phyloP scores from a whole-genome alignment of 2,113 vertebrate species.

The Notarius quadriscutis region DNA sequence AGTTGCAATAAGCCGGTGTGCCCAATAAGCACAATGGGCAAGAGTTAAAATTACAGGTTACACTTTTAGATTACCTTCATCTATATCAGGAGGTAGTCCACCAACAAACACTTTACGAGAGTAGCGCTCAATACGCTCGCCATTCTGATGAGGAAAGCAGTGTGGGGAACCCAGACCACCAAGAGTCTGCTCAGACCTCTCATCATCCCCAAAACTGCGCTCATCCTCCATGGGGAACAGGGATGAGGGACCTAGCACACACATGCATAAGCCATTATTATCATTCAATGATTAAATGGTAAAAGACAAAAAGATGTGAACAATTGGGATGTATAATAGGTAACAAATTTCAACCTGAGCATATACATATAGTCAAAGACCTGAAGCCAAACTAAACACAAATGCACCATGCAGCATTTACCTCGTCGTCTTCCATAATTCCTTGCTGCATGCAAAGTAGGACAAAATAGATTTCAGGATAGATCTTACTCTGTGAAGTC shows the following conservation, averaged over 20 bases:
- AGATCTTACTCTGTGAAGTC: neutral
- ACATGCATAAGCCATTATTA: conserved; percentile 11
- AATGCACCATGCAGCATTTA: conserved; percentile 69
- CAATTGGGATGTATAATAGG: neutral
- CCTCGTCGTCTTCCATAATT: conserved; percentile 99
- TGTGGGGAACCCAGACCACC: conserved; percentile 91
- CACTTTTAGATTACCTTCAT: conserved; percentile 82
- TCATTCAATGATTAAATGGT: neutral
- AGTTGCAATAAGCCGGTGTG: neutral
- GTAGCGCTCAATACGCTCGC: conserved; percentile 92
- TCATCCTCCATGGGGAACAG: conserved; percentile 98
- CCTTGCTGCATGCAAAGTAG: conserved; percentile 98
- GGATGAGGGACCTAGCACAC: conserved; percentile 86
- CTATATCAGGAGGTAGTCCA: conserved; percentile 94
- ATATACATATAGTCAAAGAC: conserved; percentile 10
- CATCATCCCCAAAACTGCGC: conserved; percentile 88
- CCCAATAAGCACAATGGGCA: neutral
- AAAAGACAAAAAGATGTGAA: conserved; percentile 23
- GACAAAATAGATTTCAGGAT: conserved; percentile 64
- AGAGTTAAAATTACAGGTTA: neutral
- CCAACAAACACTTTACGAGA: conserved; percentile 98
- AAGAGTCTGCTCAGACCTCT: conserved; percentile 88
- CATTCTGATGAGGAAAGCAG: conserved; percentile 96
- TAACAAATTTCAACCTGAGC: neutral
- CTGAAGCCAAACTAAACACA: neutral